Base-by-base conservation (phyloP, 2,797 vertebrate genomes). In the Microcaecilia unicolor region DNA sequence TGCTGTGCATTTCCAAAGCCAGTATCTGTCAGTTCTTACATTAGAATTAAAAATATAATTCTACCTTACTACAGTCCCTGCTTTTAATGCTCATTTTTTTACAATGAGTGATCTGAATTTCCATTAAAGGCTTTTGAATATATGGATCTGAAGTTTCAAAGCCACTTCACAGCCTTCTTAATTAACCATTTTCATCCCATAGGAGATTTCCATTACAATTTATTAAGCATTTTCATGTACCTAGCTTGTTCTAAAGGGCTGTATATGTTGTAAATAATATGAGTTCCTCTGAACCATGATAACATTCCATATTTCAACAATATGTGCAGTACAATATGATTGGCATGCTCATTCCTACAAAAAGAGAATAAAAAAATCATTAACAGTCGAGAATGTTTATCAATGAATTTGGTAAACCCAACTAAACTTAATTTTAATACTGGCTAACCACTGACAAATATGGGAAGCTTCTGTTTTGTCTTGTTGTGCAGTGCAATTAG, bases 401-500 rank as follows among this genome's bases (percentile, higher is more conserved):
- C 53, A 40, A 41, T 22, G 29, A 40, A 45, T 34, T 52, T 55
- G 44, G 58, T 64, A 64, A 71, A 61, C 48, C 60, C 73, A 64
- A 46, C 70, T 75, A 56, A 62, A 54, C 41, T 41, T 59, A 44
- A 60, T 42, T 49, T 43, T 48, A 59, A 61, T 53, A 39, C 43
- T 54, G n/a, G 25, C 58, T 72, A 72, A 5, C 4, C 43, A 35
- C 46, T 62, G 64, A 49, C 38, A 55, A 61, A 68, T 64, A 56
- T 44, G 44, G 44, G 39, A 31, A 57, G 52, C 46, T 58, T 57
- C 31, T 61, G 71, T 74, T 73, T 73, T 67, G 25, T 61, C 61
- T 64, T n/a, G n/a, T n/a, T 80, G 76, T 77, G 72, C 72, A 76
- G 65, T 67, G 56, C 34, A 50, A 34, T 18, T 18, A n/a, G n/a